phyloP scores from a whole-genome alignment of 2,797 vertebrate species.

The Phataginus tricuspis region DNA sequence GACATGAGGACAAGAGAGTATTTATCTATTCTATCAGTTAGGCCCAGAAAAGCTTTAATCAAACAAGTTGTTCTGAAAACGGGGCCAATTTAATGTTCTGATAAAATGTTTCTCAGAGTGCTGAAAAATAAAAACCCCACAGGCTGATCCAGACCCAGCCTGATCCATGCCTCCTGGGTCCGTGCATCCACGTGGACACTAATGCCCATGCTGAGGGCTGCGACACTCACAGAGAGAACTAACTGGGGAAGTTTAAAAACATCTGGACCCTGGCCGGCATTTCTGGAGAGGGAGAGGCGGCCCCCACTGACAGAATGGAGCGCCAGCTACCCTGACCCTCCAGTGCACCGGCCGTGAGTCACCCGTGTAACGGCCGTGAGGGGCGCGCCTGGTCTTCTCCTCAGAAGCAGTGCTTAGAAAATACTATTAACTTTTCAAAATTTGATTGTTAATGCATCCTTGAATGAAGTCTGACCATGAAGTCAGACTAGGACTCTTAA shows the following conservation, averaged over 20 bases:
- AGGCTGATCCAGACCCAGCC: neutral
- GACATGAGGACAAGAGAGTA: neutral
- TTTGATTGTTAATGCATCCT: neutral
- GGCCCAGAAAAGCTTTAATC: neutral
- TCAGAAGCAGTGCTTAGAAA: neutral
- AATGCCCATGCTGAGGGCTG: rapidly evolving
- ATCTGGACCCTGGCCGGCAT: too few relatives aligned
- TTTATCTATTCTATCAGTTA: neutral
- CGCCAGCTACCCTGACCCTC: too few relatives aligned
- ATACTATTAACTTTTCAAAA: neutral
- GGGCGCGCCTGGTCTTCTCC: neutral
- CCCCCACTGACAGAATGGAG: rapidly evolving
- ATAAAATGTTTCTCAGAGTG: neutral
- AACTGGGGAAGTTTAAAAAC: too few relatives aligned
- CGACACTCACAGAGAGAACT: rapidly evolving
- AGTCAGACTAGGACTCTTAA: neutral
- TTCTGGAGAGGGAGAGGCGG: neutral
- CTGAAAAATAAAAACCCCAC: neutral
- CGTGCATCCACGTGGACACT: rapidly evolving
- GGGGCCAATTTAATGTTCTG: neutral
- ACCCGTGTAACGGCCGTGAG: too few relatives aligned
- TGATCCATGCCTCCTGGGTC: neutral
- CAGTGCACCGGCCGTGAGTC: rapidly evolving
- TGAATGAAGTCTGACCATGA: neutral
- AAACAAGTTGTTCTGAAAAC: neutral